Evolutionary conservation across 2,888 invertebrate species (phyloP), one percentile per base, ranked within the genome.

Genomic region (Nomada ruficornis): DNA sequence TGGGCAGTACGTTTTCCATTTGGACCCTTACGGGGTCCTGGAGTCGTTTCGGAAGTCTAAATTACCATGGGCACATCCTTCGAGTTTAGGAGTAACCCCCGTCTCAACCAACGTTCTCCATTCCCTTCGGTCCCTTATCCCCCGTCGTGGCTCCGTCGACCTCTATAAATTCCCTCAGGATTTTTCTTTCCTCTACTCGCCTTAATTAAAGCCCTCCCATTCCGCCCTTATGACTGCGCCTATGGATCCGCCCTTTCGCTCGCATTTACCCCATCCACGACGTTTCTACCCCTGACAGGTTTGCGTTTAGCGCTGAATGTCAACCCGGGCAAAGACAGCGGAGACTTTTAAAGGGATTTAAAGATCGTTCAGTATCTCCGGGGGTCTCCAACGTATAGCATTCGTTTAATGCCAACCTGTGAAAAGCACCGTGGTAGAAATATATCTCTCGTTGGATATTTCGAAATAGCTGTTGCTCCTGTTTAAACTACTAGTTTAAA

Each of bases 111-210:
- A 62, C 73, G 85, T 85, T 86, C 86, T 90, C 88, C 88, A 82
- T 83, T 88, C 89, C 89, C 83, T 82, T 86, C 87, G 81, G 86
- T 77, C 83, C 87, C 88, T 84, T 86, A 81, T 85, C 78, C 79
- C 84, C 83, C 80, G 74, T 55, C 77, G 62, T 67, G 82, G 77
- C 77, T 77, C 71, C 85, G 78, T 86, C 87, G 90, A 93, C 93
- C 93, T 93, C 92, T 92, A 93, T 93, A 93, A 93, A 93, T 93
- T 93, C 93, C 91, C 93, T 89, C 88, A 91, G 90, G 92, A 93
- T 93, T 93, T 93, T 93, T 93, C 93, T 93, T 93, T 92, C 90
- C 93, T 93, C 90, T 91, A 92, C 93, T 93, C 92, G 92, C 93
- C 92, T 93, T 93, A 93, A 93, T 93, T 93, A 93, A 93, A 93